Evolutionary conservation across 2,888 invertebrate species (phyloP).

Genomic region (Tethea ocularis): DNA sequence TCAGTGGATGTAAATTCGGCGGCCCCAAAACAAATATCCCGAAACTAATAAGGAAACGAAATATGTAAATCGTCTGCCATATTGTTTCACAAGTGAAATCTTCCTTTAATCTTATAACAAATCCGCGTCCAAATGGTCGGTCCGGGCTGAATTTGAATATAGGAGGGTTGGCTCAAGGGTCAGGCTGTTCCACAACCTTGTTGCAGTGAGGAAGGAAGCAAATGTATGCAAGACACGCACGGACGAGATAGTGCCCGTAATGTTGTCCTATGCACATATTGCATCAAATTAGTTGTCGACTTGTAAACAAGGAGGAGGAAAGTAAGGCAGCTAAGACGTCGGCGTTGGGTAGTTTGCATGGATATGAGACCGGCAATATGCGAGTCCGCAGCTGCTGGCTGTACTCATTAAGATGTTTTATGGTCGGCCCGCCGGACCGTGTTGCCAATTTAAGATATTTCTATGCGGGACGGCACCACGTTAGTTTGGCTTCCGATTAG

Average conservation of each 20-base stretch:
- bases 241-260: conserved; percentile 79
- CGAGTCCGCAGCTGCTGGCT: conserved; percentile 81
- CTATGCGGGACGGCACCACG: conserved; percentile 81
- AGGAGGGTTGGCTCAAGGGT: conserved; percentile 77
- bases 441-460: conserved; percentile 84
- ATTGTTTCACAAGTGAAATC: conserved; percentile 85
- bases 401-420: conserved; percentile 85
- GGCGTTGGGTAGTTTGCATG: conserved; percentile 82
- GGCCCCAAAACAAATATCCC: conserved; percentile 84
- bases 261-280: conserved; percentile 84
- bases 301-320: conserved; percentile 81
- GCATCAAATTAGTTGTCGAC: conserved; percentile 84
- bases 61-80: conserved; percentile 84
- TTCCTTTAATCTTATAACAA: conserved; percentile 85
- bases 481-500: conserved; percentile 83
- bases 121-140: conserved; percentile 84
- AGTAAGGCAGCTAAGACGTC: conserved; percentile 79
- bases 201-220: conserved; percentile 69
- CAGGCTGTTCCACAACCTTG: conserved; percentile 63
- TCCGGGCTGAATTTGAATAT: conserved; percentile 79
- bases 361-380: conserved; percentile 83
- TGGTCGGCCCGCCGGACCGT: conserved; percentile 81
- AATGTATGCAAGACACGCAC: conserved; percentile 83
- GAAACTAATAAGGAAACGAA: conserved; percentile 84
- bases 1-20: conserved; percentile 83